phyloP scores from a whole-genome alignment of 1,140 invertebrate genomes.

The Gryllus bimaculatus region DNA sequence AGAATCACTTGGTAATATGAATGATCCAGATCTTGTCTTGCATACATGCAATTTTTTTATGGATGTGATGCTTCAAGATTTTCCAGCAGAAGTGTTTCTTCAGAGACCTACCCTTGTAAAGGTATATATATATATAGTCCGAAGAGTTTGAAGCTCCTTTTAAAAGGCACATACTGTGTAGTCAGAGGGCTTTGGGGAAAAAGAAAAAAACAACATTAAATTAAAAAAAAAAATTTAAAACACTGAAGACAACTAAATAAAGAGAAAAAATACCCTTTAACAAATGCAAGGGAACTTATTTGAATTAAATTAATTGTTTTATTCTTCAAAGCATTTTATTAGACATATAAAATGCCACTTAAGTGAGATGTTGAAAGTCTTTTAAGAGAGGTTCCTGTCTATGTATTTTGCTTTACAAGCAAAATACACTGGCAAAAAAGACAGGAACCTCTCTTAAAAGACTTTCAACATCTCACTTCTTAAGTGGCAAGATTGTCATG shows the following conservation, averaged over 20 bases:
- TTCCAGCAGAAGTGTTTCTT: slow-evolving; percentile 58
- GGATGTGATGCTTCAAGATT: slow-evolving; percentile 55
- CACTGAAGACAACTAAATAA: not conserved
- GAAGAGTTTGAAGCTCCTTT: too few species aligned
- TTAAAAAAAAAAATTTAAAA: not conserved
- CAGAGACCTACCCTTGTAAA: slow-evolving; percentile 50
- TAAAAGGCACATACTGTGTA: too few species aligned
- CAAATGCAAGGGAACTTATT: too few species aligned
- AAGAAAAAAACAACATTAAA: not conserved
- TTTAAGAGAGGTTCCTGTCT: not conserved
- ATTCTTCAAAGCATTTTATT: not conserved
- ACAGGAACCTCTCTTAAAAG: not conserved
- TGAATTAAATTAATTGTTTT: not conserved
- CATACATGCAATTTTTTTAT: slow-evolving; percentile 50
- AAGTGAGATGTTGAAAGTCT: not conserved
- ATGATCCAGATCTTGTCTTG: slow-evolving; percentile 36
- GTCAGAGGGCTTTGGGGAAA: too few species aligned
- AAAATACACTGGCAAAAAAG: too few species aligned
- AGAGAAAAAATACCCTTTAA: too few species aligned
- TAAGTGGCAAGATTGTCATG: not conserved
- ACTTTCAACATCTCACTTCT: not conserved
- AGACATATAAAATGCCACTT: not conserved
- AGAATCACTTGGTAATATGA: slow-evolving; percentile 37
- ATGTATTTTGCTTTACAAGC: too few species aligned
- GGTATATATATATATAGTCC: slow-evolving; percentile 34